These are phyloP conservation scores for Hirtodrosophila trivittata DNA, from an alignment of 2,888 invertebrate species.

Conservation along the genomic window DNA sequence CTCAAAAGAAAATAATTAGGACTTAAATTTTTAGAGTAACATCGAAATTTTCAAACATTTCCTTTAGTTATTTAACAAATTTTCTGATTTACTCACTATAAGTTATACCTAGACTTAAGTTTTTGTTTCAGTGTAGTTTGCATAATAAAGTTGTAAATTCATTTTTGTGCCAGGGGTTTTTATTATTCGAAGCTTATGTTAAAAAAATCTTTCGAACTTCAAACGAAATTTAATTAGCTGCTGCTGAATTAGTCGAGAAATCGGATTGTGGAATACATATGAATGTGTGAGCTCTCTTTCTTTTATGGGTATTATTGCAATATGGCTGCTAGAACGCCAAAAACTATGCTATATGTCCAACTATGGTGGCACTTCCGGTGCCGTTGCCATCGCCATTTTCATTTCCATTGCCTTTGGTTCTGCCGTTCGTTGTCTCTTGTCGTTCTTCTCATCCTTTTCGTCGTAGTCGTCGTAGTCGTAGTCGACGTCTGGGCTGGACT, in stretches of 20 bases:
- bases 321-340: slow-evolving; percentile 61
- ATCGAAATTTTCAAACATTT: too few species aligned
- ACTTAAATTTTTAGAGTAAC: too few species aligned
- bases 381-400: slow-evolving; percentile 3
- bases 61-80: too few species aligned
- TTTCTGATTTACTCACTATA: too few species aligned
- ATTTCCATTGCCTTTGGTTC: slow-evolving; percentile 38
- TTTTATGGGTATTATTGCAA: slow-evolving; percentile 52
- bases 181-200: too few species aligned
- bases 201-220: background rate
- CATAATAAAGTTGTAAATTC: too few species aligned
- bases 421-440: slow-evolving; percentile 46
- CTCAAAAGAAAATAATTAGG: too few species aligned
- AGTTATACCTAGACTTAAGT: too few species aligned
- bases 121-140: too few species aligned
- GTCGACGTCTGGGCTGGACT: slow-evolving; percentile 70
- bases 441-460: slow-evolving; percentile 25
- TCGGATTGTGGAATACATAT: slow-evolving; percentile 41
- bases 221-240: slow-evolving; percentile 19
- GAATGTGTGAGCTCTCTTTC: slow-evolving; percentile 18
- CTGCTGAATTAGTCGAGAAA: slow-evolving; percentile 32
- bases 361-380: slow-evolving; percentile 67
- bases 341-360: slow-evolving; percentile 67
- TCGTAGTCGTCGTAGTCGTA: slow-evolving; percentile 19
- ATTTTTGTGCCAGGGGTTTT: too few species aligned